These are phyloP conservation scores for Pteropus rufus DNA, from an alignment of 2,797 vertebrate species.

Conservation along the genomic window DNA sequence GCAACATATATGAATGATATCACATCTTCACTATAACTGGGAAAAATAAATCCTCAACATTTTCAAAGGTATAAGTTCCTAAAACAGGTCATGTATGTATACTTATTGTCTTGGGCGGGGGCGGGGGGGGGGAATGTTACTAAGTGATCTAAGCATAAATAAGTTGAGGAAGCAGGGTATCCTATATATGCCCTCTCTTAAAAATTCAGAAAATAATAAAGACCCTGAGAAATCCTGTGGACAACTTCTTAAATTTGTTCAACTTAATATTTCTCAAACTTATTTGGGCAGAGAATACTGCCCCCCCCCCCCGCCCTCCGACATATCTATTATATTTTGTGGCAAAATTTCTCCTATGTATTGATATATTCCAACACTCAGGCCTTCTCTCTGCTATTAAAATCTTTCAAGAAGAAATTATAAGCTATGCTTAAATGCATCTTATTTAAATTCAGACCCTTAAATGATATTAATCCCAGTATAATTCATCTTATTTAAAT, in stretches of 20 bases:
- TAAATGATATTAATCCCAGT: slow-evolving; percentile 37
- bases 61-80: neutral
- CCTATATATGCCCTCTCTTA: neutral
- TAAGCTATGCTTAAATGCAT: slow-evolving; percentile 29
- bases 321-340: neutral
- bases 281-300: neutral
- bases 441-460: slow-evolving; percentile 53
- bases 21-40: neutral
- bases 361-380: neutral
- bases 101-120: neutral
- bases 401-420: slow-evolving; percentile 48
- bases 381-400: neutral
- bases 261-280: neutral
- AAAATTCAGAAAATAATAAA: neutral
- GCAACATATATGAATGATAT: neutral
- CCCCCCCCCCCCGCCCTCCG: no score
- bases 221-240: neutral
- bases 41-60: neutral
- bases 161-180: neutral
- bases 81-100: neutral
- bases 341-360: neutral
- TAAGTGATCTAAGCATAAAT: neutral
- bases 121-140: neutral
- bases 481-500: slow-evolving; percentile 51
- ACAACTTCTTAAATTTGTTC: neutral